Evolutionary conservation across 2,888 invertebrate species (phyloP).

Genomic region (Drosophila cognata): DNA sequence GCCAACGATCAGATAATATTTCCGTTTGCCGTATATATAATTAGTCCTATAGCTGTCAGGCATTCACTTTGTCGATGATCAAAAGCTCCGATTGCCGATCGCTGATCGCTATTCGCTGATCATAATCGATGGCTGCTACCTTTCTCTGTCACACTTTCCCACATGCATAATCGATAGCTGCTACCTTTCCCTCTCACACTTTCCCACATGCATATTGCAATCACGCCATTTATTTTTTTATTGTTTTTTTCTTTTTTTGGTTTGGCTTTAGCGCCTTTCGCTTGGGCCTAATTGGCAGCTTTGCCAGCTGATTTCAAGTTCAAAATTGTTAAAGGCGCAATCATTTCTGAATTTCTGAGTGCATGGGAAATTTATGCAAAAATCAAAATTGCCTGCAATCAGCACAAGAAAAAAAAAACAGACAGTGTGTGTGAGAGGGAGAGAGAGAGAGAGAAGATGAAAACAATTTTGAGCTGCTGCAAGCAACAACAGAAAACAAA

Average conservation of each 20-base stretch:
- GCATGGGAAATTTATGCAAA: slow-evolving; percentile 69
- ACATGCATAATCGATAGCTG: slow-evolving; percentile 14
- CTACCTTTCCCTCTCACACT: slow-evolving; percentile 10
- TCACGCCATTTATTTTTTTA: slow-evolving; percentile 31
- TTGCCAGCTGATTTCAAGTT: slow-evolving; percentile 62
- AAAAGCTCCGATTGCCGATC: background rate
- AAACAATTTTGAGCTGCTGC: slow-evolving; percentile 21
- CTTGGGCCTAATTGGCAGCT: slow-evolving; percentile 51
- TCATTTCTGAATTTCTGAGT: slow-evolving; percentile 49
- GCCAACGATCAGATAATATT: slow-evolving; percentile 4
- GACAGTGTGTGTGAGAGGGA: background rate
- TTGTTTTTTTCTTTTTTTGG: background rate
- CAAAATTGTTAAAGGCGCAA: slow-evolving; percentile 55
- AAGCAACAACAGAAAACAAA: slow-evolving; percentile 53
- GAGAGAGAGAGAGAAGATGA: background rate
- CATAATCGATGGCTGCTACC: slow-evolving; percentile 24
- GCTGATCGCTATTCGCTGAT: slow-evolving; percentile 16
- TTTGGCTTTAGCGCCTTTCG: slow-evolving; percentile 43
- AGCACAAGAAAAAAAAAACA: slow-evolving; percentile 38
- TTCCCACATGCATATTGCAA: slow-evolving; percentile 23
- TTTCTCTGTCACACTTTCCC: slow-evolving; percentile 6
- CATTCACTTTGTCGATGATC: slow-evolving; percentile 35
- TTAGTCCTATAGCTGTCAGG: slow-evolving; percentile 10
- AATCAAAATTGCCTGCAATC: slow-evolving; percentile 66
- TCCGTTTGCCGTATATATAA: slow-evolving; percentile 7